These are phyloP conservation scores for Montipora efflorescens DNA, from an alignment of 64 coral and sea anemone genomes.

Conservation along the genomic window DNA sequence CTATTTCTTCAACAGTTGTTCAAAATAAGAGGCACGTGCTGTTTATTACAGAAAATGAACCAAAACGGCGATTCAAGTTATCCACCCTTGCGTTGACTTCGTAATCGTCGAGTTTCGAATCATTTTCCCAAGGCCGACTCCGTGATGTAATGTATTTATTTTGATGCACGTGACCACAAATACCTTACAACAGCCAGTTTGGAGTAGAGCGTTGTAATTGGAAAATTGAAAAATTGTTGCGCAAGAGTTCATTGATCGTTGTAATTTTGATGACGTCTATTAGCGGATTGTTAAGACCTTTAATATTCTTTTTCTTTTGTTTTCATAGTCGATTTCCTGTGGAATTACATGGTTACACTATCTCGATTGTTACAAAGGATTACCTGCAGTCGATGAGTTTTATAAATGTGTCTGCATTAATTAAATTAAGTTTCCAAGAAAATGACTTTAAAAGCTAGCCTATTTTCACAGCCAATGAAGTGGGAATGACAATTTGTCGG, in stretches of 20 bases:
- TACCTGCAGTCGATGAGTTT: neutral
- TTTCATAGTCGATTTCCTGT: neutral
- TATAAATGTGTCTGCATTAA: too few species aligned
- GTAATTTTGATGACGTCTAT: neutral
- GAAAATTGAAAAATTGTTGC: neutral
- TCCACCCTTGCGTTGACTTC: too few species aligned
- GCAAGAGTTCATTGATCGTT: neutral
- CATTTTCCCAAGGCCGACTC: neutral
- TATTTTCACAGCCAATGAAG: too few species aligned
- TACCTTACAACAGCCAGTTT: too few species aligned
- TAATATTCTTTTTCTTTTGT: slow-evolving; percentile 15
- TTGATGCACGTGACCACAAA: neutral
- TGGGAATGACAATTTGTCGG: too few species aligned
- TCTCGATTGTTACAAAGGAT: neutral
- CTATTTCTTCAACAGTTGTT: too few species aligned
- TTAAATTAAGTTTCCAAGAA: neutral
- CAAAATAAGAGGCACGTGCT: too few species aligned
- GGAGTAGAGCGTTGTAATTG: too few species aligned
- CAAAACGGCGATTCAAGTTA: too few species aligned
- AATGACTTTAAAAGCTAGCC: neutral
- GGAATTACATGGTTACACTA: slow-evolving; percentile 3
- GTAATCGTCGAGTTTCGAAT: too few species aligned
- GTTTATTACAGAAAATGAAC: too few species aligned
- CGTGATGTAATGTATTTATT: neutral
- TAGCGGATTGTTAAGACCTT: neutral